Conservation (phyloP, 1,140 invertebrate genomes). For the Cyphomyrmex costatus region DNA sequence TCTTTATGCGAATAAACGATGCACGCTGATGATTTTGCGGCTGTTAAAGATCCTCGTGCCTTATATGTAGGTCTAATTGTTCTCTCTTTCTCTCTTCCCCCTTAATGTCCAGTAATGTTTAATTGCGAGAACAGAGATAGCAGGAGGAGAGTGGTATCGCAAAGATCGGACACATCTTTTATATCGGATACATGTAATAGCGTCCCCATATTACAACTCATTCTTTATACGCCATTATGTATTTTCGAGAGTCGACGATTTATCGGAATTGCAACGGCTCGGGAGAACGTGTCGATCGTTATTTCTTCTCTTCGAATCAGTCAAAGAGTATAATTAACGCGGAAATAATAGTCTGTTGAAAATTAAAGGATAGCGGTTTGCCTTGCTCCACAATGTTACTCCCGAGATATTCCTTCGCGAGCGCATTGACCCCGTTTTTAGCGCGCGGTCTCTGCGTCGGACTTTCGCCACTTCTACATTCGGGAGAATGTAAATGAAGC, state of each 20-base stretch:
- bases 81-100: background rate
- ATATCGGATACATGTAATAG: background rate
- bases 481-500: constrained; percentile 74
- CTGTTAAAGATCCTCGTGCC: constrained; percentile 7
- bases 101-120: background rate
- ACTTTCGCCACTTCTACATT: constrained; percentile 37
- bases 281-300: background rate
- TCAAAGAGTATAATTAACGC: constrained; percentile 29
- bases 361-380: constrained; percentile 36
- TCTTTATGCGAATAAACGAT: constrained; percentile 42
- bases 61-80: constrained; percentile 39
- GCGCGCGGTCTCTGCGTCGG: constrained; percentile 10
- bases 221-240: background rate
- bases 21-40: constrained; percentile 18
- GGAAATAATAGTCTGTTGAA: constrained; percentile 14
- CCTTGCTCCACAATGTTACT: background rate
- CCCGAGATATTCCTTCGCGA: constrained; percentile 26
- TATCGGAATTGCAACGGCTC: constrained; percentile 16
- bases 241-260: constrained; percentile 19
- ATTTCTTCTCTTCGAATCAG: background rate
- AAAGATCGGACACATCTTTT: background rate
- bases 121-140: constrained; percentile 3
- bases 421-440: constrained; percentile 52
- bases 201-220: background rate
- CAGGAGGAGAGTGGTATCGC: background rate